phyloP scores from a whole-genome alignment of 2,113 vertebrate species.

The Leptocoma aspasia region DNA sequence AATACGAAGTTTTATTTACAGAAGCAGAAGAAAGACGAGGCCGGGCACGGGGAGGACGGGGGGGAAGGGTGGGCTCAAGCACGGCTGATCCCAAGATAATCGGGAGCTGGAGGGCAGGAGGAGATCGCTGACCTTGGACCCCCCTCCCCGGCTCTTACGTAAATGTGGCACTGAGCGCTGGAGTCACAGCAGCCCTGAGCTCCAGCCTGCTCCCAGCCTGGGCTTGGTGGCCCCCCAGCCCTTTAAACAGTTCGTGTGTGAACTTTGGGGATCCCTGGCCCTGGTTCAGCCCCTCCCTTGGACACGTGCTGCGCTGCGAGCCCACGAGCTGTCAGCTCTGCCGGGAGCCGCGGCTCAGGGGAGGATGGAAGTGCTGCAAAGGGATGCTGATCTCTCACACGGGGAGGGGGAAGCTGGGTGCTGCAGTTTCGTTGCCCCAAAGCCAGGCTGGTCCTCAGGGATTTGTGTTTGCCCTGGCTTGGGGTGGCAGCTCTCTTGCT shows the following conservation, averaged over 20 bases:
- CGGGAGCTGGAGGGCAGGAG: background rate
- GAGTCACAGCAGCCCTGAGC: rapidly evolving
- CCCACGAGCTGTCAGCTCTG: background rate
- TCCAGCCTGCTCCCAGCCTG: background rate
- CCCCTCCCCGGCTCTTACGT: background rate
- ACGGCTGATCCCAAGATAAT: conserved; percentile 48
- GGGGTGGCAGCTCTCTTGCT: background rate
- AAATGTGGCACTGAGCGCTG: background rate
- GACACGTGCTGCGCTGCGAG: rapidly evolving
- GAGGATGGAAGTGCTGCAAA: background rate
- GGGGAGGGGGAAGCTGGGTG: background rate
- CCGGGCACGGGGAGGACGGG: rapidly evolving
- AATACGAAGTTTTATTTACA: conserved; percentile 57
- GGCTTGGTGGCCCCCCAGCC: background rate
- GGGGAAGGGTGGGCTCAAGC: background rate
- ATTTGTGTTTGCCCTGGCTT: background rate
- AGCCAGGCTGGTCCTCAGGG: background rate
- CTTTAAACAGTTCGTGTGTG: background rate
- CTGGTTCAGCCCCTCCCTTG: background rate
- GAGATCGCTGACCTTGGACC: background rate
- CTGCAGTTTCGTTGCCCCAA: background rate
- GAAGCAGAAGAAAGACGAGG: conserved; percentile 24
- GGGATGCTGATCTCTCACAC: background rate
- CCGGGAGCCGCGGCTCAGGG: rapidly evolving
- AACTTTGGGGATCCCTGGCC: background rate